Percentiles rank a stretch among this genome's conserved stretches.
phyloP scores from a whole-genome alignment of 2,888 invertebrate genomes.

The Eilema griseolum region DNA sequence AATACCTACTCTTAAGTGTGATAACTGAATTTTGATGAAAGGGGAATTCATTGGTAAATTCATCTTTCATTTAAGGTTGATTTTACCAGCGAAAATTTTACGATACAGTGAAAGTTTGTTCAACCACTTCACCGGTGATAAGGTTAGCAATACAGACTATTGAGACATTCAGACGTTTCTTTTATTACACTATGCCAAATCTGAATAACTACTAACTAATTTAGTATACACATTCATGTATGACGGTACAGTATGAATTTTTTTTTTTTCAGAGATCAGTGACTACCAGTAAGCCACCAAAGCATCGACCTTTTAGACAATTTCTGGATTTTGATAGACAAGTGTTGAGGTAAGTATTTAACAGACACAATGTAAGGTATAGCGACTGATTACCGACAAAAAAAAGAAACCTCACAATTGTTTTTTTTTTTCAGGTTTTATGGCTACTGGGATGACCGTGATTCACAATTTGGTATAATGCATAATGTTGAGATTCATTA shows the following conservation, averaged over 20 bases:
- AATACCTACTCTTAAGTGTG: too few relatives aligned
- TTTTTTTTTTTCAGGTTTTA: slow-evolving; percentile 87
- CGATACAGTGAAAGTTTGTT: too few relatives aligned
- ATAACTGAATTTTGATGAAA: too few relatives aligned
- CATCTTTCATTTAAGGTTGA: too few relatives aligned
- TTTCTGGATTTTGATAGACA: slow-evolving; percentile 94
- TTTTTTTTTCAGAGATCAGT: slow-evolving; percentile 68
- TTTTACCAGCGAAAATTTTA: too few relatives aligned
- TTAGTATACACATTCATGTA: not conserved
- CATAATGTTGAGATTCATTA: slow-evolving; percentile 94
- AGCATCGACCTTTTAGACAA: slow-evolving; percentile 90
- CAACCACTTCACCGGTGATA: too few relatives aligned
- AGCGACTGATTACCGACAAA: not conserved
- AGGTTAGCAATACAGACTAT: too few relatives aligned
- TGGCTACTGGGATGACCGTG: slow-evolving; percentile 96
- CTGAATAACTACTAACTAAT: too few relatives aligned
- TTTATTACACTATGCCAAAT: too few relatives aligned
- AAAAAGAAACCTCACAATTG: not conserved
- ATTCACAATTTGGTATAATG: slow-evolving; percentile 91
- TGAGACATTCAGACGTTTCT: too few relatives aligned
- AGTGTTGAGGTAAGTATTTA: slow-evolving; percentile 74
- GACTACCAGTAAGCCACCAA: slow-evolving; percentile 67
- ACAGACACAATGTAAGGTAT: not conserved
- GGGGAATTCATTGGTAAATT: too few relatives aligned
- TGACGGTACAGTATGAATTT: not conserved